Evolutionary conservation across 1,140 invertebrate species (phyloP).

Genomic region (Anastrepha ludens): DNA sequence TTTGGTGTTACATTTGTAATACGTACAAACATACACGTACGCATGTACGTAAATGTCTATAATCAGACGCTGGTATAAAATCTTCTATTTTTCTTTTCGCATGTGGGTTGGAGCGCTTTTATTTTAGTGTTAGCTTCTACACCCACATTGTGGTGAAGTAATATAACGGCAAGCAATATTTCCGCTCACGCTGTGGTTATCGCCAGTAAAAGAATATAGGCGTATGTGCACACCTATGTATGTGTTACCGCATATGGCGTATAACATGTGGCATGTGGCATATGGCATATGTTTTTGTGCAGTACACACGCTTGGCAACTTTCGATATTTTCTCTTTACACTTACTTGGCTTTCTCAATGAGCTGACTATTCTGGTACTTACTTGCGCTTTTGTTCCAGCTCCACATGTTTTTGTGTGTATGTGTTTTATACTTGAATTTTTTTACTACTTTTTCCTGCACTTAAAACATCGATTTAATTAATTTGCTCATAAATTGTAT

Average conservation of each 20-base stretch:
- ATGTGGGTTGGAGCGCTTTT: background rate
- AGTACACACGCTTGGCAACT: background rate
- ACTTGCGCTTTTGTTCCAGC: background rate
- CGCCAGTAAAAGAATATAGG: background rate
- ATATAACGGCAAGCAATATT: background rate
- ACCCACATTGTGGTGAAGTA: background rate
- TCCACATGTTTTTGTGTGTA: background rate
- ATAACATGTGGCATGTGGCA: slow-evolving; percentile 7
- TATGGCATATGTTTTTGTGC: background rate
- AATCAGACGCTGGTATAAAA: background rate
- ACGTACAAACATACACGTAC: too few species aligned
- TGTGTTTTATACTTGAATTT: background rate
- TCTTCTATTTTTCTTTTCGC: background rate
- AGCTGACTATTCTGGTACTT: background rate
- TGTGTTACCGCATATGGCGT: background rate
- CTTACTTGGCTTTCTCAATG: background rate
- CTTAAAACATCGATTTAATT: slow-evolving; percentile 58
- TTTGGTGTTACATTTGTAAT: too few species aligned
- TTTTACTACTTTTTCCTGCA: background rate
- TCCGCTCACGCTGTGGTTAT: background rate
- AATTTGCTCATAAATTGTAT: slow-evolving; percentile 58
- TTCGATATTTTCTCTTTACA: background rate
- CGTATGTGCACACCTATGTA: background rate
- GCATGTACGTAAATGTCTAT: background rate
- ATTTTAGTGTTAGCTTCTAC: slow-evolving; percentile 12